These are phyloP conservation scores for Oedothorax gibbosus DNA, from an alignment of 1,140 invertebrate species.

Conservation along the genomic window DNA sequence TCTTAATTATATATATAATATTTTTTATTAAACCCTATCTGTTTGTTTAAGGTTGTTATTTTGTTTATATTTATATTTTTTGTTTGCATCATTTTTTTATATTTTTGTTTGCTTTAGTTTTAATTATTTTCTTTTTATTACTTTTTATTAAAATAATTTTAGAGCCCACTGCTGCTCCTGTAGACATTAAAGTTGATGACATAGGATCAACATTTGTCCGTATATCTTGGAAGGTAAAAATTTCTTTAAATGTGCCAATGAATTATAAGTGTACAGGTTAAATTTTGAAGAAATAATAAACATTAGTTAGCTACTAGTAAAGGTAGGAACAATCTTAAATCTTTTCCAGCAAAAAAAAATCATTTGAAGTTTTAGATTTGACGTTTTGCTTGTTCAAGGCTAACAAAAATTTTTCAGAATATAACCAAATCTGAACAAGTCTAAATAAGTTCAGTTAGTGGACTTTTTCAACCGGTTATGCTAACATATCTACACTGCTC, in stretches of 20 bases:
- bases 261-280: too few relatives aligned
- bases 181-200: conserved; percentile 83
- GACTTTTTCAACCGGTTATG: too few relatives aligned
- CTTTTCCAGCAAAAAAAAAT: too few relatives aligned
- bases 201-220: conserved; percentile 89
- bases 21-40: neutral
- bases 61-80: neutral
- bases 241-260: neutral
- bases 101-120: neutral
- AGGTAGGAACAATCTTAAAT: too few relatives aligned
- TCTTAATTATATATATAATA: conserved; percentile 6
- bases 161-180: conserved; percentile 69
- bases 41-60: conserved; percentile 10
- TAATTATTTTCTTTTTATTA: neutral
- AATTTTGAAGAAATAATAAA: too few relatives aligned
- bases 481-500: too few relatives aligned
- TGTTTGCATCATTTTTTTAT: neutral
- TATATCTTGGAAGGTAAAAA: conserved; percentile 84
- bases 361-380: too few relatives aligned
- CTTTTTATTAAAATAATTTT: conserved; percentile 10
- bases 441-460: neutral
- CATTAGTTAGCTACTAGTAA: too few relatives aligned
- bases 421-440: too few relatives aligned
- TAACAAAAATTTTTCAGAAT: too few relatives aligned
- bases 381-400: too few relatives aligned